phyloP scores from a whole-genome alignment of 1,140 invertebrate species.

The Macrosteles quadrilineatus region DNA sequence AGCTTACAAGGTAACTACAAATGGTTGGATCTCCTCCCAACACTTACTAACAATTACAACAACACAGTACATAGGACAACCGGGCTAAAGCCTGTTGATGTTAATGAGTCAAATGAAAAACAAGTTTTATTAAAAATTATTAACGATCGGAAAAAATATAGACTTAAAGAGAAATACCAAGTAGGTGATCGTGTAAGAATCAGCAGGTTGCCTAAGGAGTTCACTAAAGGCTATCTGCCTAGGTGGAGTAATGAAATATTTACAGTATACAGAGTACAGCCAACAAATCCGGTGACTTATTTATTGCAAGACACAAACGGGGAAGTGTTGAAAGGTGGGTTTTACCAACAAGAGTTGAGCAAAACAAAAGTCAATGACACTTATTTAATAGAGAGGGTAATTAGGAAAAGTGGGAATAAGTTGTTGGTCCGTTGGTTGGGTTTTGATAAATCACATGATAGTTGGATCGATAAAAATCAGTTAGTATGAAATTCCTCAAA shows the following conservation, averaged over 20 bases:
- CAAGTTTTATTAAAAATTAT: conserved; percentile 25
- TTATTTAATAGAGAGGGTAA: conserved; percentile 46
- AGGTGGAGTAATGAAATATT: conserved; percentile 35
- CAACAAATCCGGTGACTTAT: conserved; percentile 33
- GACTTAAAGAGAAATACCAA: conserved; percentile 35
- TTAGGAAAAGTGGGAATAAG: conserved; percentile 43
- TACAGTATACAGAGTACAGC: conserved; percentile 29
- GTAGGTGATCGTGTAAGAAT: conserved; percentile 33
- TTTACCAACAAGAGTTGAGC: conserved; percentile 45
- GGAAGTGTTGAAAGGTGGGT: conserved; percentile 40
- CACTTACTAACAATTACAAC: conserved; percentile 52
- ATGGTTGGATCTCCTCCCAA: conserved; percentile 46
- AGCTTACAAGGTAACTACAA: conserved; percentile 40
- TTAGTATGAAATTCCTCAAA: conserved; percentile 2
- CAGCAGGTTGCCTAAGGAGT: conserved; percentile 40
- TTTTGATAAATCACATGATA: conserved; percentile 43
- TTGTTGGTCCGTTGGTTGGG: conserved; percentile 49
- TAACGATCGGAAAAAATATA: conserved; percentile 25
- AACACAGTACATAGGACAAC: conserved; percentile 51
- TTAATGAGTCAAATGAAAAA: conserved; percentile 43
- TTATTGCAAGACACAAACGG: conserved; percentile 31
- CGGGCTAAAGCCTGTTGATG: conserved; percentile 47
- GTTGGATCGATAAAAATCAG: conserved; percentile 44
- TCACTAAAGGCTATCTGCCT: conserved; percentile 35
- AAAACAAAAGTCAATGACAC: conserved; percentile 43